These are phyloP conservation scores for Chrysolina haemoptera DNA, from an alignment of 2,888 invertebrate genomes.

Conservation along the genomic window DNA sequence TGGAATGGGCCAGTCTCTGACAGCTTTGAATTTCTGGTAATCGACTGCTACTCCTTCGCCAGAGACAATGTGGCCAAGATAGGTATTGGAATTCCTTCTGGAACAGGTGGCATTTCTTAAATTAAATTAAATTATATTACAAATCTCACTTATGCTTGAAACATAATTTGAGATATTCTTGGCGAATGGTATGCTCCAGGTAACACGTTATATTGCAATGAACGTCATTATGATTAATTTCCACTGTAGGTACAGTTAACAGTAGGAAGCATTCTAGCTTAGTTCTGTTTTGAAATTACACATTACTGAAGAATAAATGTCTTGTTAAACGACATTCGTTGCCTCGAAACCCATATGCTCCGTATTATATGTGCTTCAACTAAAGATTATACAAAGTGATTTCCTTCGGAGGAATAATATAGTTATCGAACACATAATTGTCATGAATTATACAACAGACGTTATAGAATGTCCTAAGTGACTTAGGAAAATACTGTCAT, in stretches of 20 bases:
- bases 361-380: not conserved
- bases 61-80: too few relatives aligned
- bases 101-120: too few relatives aligned
- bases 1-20: too few relatives aligned
- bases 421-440: too few relatives aligned
- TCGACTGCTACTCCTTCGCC: too few relatives aligned
- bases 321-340: not conserved
- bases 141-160: not conserved
- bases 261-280: not conserved
- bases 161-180: not conserved
- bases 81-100: too few relatives aligned
- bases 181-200: not conserved
- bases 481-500: too few relatives aligned
- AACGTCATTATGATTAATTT: slow-evolving; percentile 6
- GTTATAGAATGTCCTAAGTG: too few relatives aligned
- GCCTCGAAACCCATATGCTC: not conserved
- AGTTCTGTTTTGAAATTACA: not conserved
- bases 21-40: too few relatives aligned
- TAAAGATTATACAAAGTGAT: not conserved
- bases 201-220: not conserved
- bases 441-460: too few relatives aligned
- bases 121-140: too few relatives aligned
- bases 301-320: not conserved
- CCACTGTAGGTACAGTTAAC: not conserved
- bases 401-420: too few relatives aligned